These are phyloP conservation scores for Anoncus sp. DNA, from an alignment of 2,888 invertebrate species.

Conservation along the genomic window DNA sequence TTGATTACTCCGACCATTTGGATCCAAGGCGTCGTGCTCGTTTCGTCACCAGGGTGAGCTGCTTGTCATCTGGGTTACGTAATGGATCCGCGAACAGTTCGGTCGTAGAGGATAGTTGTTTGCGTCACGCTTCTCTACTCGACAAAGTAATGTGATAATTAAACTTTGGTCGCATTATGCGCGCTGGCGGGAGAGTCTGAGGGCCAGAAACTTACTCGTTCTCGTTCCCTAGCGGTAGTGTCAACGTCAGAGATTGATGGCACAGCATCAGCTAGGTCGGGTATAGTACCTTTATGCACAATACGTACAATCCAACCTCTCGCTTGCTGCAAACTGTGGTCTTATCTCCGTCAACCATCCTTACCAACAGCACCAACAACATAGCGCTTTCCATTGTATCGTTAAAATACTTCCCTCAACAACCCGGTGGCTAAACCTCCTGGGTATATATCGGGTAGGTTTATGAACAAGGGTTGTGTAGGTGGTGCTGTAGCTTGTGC, in stretches of 20 bases:
- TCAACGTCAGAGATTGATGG: conserved; percentile 72
- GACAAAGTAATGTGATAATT: conserved; percentile 80
- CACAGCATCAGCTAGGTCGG: conserved; percentile 58
- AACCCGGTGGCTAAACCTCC: conserved; percentile 39
- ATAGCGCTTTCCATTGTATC: conserved; percentile 56
- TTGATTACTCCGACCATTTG: conserved; percentile 10
- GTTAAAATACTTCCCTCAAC: conserved; percentile 61
- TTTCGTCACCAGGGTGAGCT: conserved; percentile 28
- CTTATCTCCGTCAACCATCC: conserved; percentile 43
- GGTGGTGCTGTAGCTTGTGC: not conserved
- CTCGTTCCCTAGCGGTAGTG: conserved; percentile 58
- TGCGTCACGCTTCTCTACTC: conserved; percentile 46
- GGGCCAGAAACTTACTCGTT: conserved; percentile 42
- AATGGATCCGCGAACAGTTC: conserved; percentile 74
- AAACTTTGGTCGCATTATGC: conserved; percentile 81
- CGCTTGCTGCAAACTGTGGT: conserved; percentile 38
- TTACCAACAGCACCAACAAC: conserved; percentile 26
- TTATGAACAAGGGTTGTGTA: conserved; percentile 44
- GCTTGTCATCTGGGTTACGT: conserved; percentile 69
- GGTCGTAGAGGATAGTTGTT: conserved; percentile 64
- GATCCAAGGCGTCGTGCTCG: conserved; percentile 1
- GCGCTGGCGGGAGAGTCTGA: conserved; percentile 54
- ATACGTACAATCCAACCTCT: conserved; percentile 41
- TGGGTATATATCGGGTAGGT: conserved; percentile 44
- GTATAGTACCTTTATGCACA: conserved; percentile 37